Evolutionary conservation across 2,888 invertebrate genomes (phyloP).

Genomic region (Caenorhabditis zanzibari): DNA sequence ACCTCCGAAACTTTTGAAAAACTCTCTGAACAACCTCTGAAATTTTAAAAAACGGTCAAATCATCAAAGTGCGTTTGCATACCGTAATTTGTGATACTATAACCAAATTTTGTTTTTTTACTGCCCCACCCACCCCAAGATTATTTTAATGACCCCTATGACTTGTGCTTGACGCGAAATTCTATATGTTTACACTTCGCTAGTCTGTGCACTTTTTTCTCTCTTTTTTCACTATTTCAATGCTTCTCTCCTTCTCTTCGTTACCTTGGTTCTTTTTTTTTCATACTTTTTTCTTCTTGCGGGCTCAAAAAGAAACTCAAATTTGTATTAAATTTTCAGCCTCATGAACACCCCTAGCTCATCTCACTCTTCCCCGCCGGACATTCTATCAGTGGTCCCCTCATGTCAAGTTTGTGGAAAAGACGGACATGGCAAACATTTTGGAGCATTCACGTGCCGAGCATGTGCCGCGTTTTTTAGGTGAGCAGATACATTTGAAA

Average conservation of each 20-base stretch:
- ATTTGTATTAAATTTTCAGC: too few species aligned
- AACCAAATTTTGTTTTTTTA: background rate
- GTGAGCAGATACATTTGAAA: slow-evolving; percentile 12
- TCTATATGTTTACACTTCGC: slow-evolving; percentile 8
- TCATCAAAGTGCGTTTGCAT: too few species aligned
- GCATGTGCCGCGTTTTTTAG: slow-evolving; percentile 69
- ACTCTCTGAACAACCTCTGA: too few species aligned
- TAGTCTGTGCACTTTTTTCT: background rate
- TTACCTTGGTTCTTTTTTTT: background rate
- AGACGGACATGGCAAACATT: slow-evolving; percentile 57
- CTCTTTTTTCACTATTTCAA: background rate
- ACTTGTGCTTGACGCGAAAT: slow-evolving; percentile 3
- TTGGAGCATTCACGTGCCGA: slow-evolving; percentile 58
- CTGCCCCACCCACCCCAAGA: too few species aligned
- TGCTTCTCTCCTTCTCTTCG: background rate
- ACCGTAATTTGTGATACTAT: background rate
- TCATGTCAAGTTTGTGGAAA: slow-evolving; percentile 59
- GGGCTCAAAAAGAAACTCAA: too few species aligned
- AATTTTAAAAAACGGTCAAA: too few species aligned
- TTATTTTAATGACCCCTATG: background rate
- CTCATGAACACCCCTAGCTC: slow-evolving; percentile 3
- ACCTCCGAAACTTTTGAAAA: too few species aligned
- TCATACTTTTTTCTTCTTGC: background rate
- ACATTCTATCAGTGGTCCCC: background rate
- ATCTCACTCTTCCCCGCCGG: background rate